Evolutionary conservation across 2,888 invertebrate genomes (phyloP), one percentile per base, ranked within the genome.

Genomic region (Leptarthrus brevirostris): DNA sequence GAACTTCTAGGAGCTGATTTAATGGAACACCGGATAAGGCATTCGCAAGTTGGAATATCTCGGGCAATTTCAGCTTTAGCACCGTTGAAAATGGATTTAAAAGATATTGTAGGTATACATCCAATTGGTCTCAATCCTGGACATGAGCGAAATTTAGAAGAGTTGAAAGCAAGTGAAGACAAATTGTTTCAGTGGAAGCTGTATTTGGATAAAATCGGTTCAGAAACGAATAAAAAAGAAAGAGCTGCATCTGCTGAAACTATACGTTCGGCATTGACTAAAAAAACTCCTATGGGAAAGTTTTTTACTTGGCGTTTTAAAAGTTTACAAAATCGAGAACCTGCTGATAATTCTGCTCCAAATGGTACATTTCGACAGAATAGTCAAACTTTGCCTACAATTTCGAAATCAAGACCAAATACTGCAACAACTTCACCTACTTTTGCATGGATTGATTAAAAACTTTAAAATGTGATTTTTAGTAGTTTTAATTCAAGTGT

Each of bases 1-100:
- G 96, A 97, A 84, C 86, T 95, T 54, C 85, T 96, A 12, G 96
- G 96, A 0, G 96, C 96, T 0, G 96, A 97, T 85, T 86, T 96
- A 34, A 92, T 93, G 2, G 96, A 97, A 81, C 96, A 97, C 82
- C 88, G 90, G 77, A 91, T 96, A 53, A 87, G 92, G 56, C 94
- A 95, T 81, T 79, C 82, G 2, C 84, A 85, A 80, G 83, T 91
- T 69, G 93, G 92, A 0, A 87, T 93, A 0, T 91, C 92, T 0
- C 87, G 92, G 56, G 92, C 93, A 0, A 87, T 93, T 61, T 93
- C 93, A 0, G 92, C 92, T 0, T 84, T 93, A 49, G 88, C 90
- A 0, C 90, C 92, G 0, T 87, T 89, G 77, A 87, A 90, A 70
- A 86, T 93, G 0, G 81, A 85, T 78, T 78, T 85, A 0, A 80